phyloP scores from a whole-genome alignment of 2,888 invertebrate species.

The Apodemia hepburni region DNA sequence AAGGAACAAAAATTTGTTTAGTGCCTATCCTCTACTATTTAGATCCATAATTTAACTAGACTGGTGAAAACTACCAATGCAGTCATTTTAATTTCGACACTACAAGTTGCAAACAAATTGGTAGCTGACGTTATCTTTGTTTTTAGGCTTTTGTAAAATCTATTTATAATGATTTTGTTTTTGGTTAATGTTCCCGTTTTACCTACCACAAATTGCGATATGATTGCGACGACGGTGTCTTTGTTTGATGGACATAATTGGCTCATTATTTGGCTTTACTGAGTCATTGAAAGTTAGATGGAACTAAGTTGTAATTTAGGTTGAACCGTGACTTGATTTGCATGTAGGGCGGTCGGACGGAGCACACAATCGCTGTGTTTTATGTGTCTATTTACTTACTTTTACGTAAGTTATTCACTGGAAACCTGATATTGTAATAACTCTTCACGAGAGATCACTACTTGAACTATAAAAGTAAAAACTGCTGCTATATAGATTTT shows the following conservation, averaged over 20 bases:
- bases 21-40: no score
- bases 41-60: no score
- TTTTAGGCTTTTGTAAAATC: conserved; percentile 51
- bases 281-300: conserved; percentile 52
- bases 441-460: neutral
- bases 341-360: conserved; percentile 58
- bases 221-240: conserved; percentile 55
- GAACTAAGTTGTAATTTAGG: conserved; percentile 60
- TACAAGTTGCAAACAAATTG: neutral
- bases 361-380: conserved; percentile 50
- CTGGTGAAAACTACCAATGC: no score
- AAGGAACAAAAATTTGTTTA: no score
- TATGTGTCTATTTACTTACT: conserved; percentile 54
- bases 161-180: conserved; percentile 69
- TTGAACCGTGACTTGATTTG: conserved; percentile 72
- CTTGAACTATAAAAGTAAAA: neutral
- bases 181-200: conserved; percentile 41
- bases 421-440: conserved; percentile 42
- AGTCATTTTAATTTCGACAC: conserved; percentile 4
- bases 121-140: neutral
- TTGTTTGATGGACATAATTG: conserved; percentile 61
- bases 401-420: conserved; percentile 45
- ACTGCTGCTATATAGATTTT: no score
- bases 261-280: conserved; percentile 49
- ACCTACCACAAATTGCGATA: conserved; percentile 49